Evolutionary conservation across 2,797 vertebrate genomes (phyloP).

Genomic region (Micromesistius poutassou): DNA sequence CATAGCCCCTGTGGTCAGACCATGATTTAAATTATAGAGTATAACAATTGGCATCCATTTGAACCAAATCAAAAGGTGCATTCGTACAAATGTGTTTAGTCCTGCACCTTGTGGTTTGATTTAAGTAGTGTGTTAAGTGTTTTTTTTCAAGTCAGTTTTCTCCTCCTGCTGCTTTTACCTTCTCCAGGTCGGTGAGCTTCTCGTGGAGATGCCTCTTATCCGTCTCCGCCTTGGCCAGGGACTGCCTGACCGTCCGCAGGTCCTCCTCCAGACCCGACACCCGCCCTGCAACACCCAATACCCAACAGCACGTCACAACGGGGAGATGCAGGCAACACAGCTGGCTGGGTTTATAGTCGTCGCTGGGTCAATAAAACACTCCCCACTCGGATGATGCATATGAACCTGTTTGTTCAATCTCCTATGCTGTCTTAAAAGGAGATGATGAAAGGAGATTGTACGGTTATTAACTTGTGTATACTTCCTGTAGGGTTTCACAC

Average conservation of each 20-base stretch:
- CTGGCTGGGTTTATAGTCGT: neutral
- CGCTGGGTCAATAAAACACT: neutral
- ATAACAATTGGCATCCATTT: neutral
- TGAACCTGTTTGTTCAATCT: neutral
- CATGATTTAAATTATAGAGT: neutral
- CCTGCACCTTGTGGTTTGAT: constrained; percentile 11
- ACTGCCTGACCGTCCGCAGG: constrained; percentile 80
- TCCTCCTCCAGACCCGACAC: constrained; percentile 89
- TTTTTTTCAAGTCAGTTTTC: neutral
- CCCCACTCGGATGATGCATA: neutral
- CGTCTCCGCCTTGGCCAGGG: constrained; percentile 81
- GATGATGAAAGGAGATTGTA: neutral
- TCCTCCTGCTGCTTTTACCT: constrained; percentile 70
- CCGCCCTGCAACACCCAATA: constrained; percentile 73
- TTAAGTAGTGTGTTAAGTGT: too few species aligned
- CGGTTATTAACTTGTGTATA: neutral
- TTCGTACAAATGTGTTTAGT: neutral
- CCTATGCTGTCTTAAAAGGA: neutral
- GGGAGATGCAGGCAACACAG: neutral
- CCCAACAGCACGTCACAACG: neutral
- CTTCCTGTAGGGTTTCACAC: neutral
- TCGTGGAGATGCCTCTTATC: constrained; percentile 95
- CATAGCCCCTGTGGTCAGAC: neutral
- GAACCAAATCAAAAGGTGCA: neutral
- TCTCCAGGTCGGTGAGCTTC: constrained; percentile 88